Base-by-base conservation (phyloP, 2,113 vertebrate species). In the Romanogobio albipinnatus region DNA sequence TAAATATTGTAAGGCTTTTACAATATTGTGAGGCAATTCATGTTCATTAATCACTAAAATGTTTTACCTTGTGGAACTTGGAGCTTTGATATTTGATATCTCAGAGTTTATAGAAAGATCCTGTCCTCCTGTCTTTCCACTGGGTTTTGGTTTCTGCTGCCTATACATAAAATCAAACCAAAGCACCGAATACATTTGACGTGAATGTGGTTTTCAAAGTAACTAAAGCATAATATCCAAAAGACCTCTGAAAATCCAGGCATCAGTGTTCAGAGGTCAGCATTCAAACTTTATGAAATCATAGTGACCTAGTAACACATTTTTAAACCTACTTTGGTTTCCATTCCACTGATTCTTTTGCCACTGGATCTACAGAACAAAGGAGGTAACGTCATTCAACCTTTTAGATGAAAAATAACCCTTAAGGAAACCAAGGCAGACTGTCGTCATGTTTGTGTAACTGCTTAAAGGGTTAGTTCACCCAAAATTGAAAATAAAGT, bases 251-350 rank as follows among this genome's bases (percentile, higher is more conserved):
- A 24, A 43, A 58, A 53, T 22, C 33, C 49, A 33, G 19, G 3
- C 75, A 1, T 78, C n/a, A n/a, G 43, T 61, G 19, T 47, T 26
- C 2, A 45, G 13, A 29, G 11, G 43, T 74, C n/a, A 47, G 71
- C 5, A 74, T 49, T 51, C 59, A 53, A 51, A 81, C 5, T 51
- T 10, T 56, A 33, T 76, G 17, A 10, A 56, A 36, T 14, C 1
- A 9, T 3, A 33, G 33, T 81, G 45, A 51, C 78, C 61, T 7
- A 19, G 15, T 36, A 68, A 81, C 39, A 73, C 26, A 59, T 22
- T 43, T 59, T 75, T 53, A 9, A 68, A 86, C 86, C 56, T 86
- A 87, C 88, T 74, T 68, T 82, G 73, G 49, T 81, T 61, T 77
- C 33, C 36, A 59, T 36, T 66, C 70, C 61, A 78, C 64, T 62